These are phyloP conservation scores for Tetramorium parvispinum DNA, from an alignment of 1,140 invertebrate species.

Conservation along the genomic window DNA sequence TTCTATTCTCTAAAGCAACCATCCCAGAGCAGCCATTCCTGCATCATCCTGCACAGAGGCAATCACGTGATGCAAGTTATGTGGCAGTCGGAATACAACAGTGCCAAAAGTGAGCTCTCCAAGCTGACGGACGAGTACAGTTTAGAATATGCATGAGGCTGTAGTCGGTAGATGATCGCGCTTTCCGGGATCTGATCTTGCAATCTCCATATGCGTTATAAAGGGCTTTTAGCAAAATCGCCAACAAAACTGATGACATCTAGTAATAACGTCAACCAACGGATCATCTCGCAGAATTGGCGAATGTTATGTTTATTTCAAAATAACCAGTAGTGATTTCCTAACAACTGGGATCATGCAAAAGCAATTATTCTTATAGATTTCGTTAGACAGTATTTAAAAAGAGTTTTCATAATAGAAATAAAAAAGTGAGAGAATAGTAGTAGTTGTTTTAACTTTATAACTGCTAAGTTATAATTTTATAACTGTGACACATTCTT, in stretches of 20 bases:
- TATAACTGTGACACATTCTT: not conserved
- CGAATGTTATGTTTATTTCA: conserved; percentile 42
- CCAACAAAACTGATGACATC: conserved; percentile 9
- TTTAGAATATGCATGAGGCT: conserved; percentile 59
- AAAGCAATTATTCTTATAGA: not conserved
- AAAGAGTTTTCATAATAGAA: not conserved
- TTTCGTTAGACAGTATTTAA: not conserved
- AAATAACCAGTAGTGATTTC: conserved; percentile 35
- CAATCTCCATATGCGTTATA: conserved; percentile 9
- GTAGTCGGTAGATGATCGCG: conserved; percentile 42
- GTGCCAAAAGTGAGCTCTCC: conserved; percentile 52
- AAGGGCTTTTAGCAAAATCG: conserved; percentile 55
- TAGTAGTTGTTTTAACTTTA: not conserved
- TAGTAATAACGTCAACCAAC: not conserved
- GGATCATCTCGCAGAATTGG: not conserved
- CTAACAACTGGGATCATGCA: not conserved
- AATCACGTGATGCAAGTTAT: conserved; percentile 49
- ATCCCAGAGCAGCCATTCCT: not conserved
- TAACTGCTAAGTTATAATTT: not conserved
- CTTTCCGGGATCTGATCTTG: conserved; percentile 37
- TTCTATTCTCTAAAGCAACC: conserved; percentile 28
- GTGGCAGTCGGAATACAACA: conserved; percentile 47
- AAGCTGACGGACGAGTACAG: conserved; percentile 37
- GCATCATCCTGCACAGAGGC: conserved; percentile 38
- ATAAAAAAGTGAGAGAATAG: not conserved